These are phyloP conservation scores for Bombus soroeensis DNA, from an alignment of 1,140 invertebrate species.

Conservation along the genomic window DNA sequence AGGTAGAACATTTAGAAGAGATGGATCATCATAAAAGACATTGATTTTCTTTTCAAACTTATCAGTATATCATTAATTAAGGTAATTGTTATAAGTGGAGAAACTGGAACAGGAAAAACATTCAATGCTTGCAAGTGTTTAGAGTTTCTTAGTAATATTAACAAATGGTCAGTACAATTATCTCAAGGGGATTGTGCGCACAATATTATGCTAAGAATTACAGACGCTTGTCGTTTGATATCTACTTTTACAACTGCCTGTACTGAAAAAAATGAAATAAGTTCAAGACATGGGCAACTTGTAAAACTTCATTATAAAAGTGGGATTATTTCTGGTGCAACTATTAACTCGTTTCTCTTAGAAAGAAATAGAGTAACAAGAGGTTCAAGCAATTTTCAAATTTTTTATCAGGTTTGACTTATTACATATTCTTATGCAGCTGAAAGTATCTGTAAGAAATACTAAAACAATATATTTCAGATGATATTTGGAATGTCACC, in stretches of 20 bases:
- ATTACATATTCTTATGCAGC: no score
- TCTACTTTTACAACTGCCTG: constrained; percentile 83
- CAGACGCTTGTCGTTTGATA: constrained; percentile 68
- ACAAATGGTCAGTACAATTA: constrained; percentile 42
- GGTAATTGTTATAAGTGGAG: constrained; percentile 80
- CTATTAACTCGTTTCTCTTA: constrained; percentile 85
- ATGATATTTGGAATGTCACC: constrained; percentile 40
- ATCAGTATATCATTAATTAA: constrained; percentile 42
- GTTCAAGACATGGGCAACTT: constrained; percentile 85
- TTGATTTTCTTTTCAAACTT: neutral
- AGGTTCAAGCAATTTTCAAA: constrained; percentile 83
- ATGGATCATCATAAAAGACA: neutral
- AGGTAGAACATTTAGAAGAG: constrained; percentile 21
- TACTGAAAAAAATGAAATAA: constrained; percentile 85
- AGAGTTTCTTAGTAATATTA: constrained; percentile 74
- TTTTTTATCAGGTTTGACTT: constrained; percentile 84
- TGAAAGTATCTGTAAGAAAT: neutral
- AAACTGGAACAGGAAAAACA: constrained; percentile 82
- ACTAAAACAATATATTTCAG: constrained; percentile 16
- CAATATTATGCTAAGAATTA: constrained; percentile 66
- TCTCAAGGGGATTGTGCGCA: constrained; percentile 2
- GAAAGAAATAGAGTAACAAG: constrained; percentile 85
- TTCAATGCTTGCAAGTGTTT: constrained; percentile 79
- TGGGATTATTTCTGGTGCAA: constrained; percentile 85
- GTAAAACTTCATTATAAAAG: constrained; percentile 82